Evolutionary conservation across 2,888 invertebrate genomes (phyloP).

Genomic region (Pristionchus fissidentatus): DNA sequence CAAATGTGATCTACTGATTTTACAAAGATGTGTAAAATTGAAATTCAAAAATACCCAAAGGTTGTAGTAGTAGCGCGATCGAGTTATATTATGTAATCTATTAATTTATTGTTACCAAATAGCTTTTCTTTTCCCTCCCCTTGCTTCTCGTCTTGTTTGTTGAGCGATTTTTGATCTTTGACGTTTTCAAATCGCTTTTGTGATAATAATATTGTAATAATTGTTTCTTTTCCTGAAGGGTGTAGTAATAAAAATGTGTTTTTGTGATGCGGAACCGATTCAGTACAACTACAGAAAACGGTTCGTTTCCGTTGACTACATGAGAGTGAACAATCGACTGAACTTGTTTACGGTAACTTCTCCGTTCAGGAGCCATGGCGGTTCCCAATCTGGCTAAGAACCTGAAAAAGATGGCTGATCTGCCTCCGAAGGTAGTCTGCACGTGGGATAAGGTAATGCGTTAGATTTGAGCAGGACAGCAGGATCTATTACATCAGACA

Average conservation of each 20-base stretch:
- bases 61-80: conserved; percentile 12
- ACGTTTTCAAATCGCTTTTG: conserved; percentile 7
- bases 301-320: background rate
- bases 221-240: conserved; percentile 29
- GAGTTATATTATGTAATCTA: conserved; percentile 22
- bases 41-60: conserved; percentile 25
- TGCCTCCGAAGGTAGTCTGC: conserved; percentile 64
- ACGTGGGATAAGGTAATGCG: conserved; percentile 70
- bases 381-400: conserved; percentile 64
- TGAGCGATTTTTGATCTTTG: conserved; percentile 18
- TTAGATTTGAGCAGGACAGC: background rate
- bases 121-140: background rate
- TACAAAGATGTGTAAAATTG: conserved; percentile 29
- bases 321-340: background rate
- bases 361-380: conserved; percentile 43
- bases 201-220: conserved; percentile 30
- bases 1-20: conserved; percentile 22
- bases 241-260: conserved; percentile 12
- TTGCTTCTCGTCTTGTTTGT: conserved; percentile 15
- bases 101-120: conserved; percentile 43
- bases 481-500: background rate
- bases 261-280: background rate
- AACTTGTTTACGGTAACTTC: background rate
- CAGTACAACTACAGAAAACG: background rate
- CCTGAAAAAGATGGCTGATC: conserved; percentile 63